These are phyloP conservation scores for Philonicus albiceps DNA, from an alignment of 2,888 invertebrate species.

Conservation along the genomic window DNA sequence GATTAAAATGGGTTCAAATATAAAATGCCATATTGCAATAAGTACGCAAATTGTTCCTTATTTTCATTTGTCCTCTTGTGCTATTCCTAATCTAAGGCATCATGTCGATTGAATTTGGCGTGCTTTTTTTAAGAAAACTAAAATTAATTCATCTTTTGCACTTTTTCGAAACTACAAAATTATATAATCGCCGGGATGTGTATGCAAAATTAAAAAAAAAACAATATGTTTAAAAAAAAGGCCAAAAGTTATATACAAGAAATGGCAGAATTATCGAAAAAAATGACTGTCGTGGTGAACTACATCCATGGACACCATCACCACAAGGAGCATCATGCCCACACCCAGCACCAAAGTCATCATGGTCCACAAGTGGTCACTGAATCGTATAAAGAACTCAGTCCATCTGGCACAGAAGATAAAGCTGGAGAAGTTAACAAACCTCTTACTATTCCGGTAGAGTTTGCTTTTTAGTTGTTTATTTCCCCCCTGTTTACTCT, in stretches of 20 bases:
- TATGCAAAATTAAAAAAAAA: neutral
- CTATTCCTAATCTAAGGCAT: conserved; percentile 6
- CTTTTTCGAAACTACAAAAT: neutral
- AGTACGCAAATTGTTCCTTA: neutral
- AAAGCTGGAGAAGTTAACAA: conserved; percentile 45
- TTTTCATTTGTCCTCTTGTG: neutral
- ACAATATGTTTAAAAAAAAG: conserved; percentile 53
- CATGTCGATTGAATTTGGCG: neutral
- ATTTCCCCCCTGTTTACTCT: neutral
- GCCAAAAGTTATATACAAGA: conserved; percentile 61
- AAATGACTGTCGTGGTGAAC: conserved; percentile 58
- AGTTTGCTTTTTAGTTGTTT: conserved; percentile 50
- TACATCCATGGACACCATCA: conserved; percentile 57
- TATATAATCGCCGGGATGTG: neutral
- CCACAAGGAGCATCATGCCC: conserved; percentile 51
- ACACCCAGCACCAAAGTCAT: conserved; percentile 55
- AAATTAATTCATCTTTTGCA: neutral
- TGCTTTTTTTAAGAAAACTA: neutral
- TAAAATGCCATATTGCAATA: neutral
- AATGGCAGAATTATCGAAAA: conserved; percentile 59
- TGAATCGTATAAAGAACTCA: conserved; percentile 64
- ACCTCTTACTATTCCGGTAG: conserved; percentile 64
- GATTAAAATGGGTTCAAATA: neutral
- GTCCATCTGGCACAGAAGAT: conserved; percentile 50
- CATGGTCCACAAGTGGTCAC: conserved; percentile 50